These are phyloP conservation scores for Amphipyra tragopoginis DNA, from an alignment of 2,888 invertebrate genomes.

Conservation along the genomic window DNA sequence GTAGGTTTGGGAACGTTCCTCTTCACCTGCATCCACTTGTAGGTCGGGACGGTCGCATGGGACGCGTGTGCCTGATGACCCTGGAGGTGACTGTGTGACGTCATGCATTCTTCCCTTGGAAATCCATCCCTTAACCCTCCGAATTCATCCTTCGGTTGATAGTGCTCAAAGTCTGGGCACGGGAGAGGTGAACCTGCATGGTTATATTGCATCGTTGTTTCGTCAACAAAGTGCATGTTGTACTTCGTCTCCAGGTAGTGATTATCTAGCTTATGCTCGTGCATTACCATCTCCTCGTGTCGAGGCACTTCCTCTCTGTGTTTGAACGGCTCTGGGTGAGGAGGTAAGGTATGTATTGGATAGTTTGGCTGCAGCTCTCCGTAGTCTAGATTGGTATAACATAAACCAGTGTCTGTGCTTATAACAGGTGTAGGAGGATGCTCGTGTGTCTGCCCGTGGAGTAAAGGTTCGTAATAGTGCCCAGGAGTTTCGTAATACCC, in stretches of 20 bases:
- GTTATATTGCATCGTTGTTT: slow-evolving; percentile 81
- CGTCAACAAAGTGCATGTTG: slow-evolving; percentile 87
- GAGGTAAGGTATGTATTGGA: slow-evolving; percentile 88
- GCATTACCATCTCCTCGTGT: slow-evolving; percentile 83
- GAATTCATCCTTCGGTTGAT: slow-evolving; percentile 91
- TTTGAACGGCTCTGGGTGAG: slow-evolving; percentile 87
- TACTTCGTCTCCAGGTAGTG: slow-evolving; percentile 89
- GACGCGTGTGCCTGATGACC: slow-evolving; percentile 83
- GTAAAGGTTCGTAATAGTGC: slow-evolving; percentile 87
- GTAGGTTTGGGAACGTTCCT: slow-evolving; percentile 98
- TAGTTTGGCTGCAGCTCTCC: slow-evolving; percentile 86
- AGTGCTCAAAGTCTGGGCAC: slow-evolving; percentile 91
- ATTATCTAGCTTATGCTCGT: slow-evolving; percentile 84
- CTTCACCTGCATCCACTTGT: slow-evolving; percentile 99
- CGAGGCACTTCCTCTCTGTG: slow-evolving; percentile 90
- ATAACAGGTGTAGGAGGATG: slow-evolving; percentile 92
- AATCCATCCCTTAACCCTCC: slow-evolving; percentile 80
- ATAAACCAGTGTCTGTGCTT: slow-evolving; percentile 95
- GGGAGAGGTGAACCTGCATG: slow-evolving; percentile 84
- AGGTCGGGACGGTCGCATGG: slow-evolving; percentile 94
- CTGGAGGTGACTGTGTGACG: slow-evolving; percentile 75
- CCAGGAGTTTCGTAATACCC: slow-evolving; percentile 85
- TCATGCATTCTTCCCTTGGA: slow-evolving; percentile 76
- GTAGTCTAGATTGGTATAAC: slow-evolving; percentile 97
- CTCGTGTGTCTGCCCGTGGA: slow-evolving; percentile 82